Conservation (phyloP, 1,140 invertebrate species). For the Panulirus ornatus region DNA sequence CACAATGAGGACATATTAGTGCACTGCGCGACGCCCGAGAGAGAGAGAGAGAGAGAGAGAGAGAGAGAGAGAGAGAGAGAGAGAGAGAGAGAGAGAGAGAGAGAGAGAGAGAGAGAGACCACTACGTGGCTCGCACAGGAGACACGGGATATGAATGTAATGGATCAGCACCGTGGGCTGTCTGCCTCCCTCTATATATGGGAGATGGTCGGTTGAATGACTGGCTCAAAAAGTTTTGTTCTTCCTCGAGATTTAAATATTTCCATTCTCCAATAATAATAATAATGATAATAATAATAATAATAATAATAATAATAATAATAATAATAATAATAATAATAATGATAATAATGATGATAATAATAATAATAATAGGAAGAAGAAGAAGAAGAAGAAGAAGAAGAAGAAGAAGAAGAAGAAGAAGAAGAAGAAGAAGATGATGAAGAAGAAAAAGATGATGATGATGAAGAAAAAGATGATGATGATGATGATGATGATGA, state of each 20-base stretch:
- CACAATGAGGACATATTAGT: too few species aligned
- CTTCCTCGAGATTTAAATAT: too few species aligned
- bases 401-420: background rate
- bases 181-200: too few species aligned
- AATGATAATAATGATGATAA: background rate
- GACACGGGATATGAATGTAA: too few species aligned
- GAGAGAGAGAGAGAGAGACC: background rate
- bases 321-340: background rate
- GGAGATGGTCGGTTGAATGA: too few species aligned
- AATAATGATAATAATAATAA: slow-evolving; percentile 5
- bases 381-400: background rate
- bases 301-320: slow-evolving; percentile 14
- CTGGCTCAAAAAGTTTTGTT: too few species aligned
- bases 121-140: background rate
- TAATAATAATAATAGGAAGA: background rate
- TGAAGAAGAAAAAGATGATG: background rate
- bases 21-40: too few species aligned
- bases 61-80: slow-evolving; percentile 26
- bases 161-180: too few species aligned
- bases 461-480: background rate
- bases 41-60: slow-evolving; percentile 15
- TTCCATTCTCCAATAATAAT: too few species aligned
- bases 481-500: background rate
- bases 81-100: slow-evolving; percentile 29
- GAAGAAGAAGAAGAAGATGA: background rate